These are phyloP conservation scores for Sericinus montela DNA, from an alignment of 2,888 invertebrate species.

Conservation along the genomic window DNA sequence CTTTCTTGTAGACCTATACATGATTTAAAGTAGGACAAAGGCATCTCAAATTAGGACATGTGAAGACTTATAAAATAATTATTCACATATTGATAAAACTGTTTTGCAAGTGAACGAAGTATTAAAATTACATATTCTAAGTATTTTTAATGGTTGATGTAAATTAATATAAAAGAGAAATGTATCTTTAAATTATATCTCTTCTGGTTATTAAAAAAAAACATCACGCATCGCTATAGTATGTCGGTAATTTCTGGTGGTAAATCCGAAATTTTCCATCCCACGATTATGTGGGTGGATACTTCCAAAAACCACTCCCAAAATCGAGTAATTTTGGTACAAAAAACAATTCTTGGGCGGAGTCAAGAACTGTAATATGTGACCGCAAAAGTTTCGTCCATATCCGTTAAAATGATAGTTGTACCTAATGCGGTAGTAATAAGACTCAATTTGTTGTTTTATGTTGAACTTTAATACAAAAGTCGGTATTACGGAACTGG, in stretches of 20 bases:
- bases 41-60: no score
- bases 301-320: slow-evolving; percentile 20
- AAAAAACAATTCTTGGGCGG: slow-evolving; percentile 23
- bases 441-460: slow-evolving; percentile 6
- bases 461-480: slow-evolving; percentile 2
- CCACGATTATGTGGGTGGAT: slow-evolving; percentile 19
- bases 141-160: slow-evolving; percentile 8
- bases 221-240: slow-evolving; percentile 12
- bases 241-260: slow-evolving; percentile 18
- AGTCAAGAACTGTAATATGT: slow-evolving; percentile 22
- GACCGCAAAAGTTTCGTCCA: slow-evolving; percentile 8
- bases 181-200: slow-evolving; percentile 16
- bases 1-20: no score
- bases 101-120: slow-evolving; percentile 1
- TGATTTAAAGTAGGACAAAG: no score
- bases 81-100: neutral
- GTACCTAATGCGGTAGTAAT: neutral
- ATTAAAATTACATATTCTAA: slow-evolving; percentile 16
- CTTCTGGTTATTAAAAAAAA: slow-evolving; percentile 19
- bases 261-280: slow-evolving; percentile 19
- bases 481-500: slow-evolving; percentile 17
- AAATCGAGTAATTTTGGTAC: slow-evolving; percentile 20
- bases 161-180: slow-evolving; percentile 7
- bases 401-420: neutral
- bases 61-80: no score